These are phyloP conservation scores for Rhamphomyia laevipes DNA, from an alignment of 2,888 invertebrate genomes.

Conservation along the genomic window DNA sequence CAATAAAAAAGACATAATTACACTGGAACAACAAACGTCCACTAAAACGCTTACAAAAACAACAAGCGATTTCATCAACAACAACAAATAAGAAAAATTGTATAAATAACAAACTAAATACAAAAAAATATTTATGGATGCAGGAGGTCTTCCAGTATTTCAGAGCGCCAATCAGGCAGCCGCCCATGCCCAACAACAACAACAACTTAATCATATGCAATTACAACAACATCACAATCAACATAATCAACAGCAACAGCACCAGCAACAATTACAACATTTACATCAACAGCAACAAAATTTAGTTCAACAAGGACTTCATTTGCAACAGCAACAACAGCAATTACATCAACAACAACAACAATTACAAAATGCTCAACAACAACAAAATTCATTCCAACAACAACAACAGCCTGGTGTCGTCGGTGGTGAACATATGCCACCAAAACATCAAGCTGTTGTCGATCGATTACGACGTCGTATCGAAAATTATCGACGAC, in stretches of 20 bases:
- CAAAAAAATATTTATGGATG: conserved; percentile 38
- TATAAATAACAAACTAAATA: conserved; percentile 15
- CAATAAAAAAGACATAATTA: conserved; percentile 6
- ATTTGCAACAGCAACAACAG: conserved; percentile 19
- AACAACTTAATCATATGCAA: conserved; percentile 24
- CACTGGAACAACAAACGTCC: not conserved
- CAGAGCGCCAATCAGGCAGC: conserved; percentile 40
- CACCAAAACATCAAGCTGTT: conserved; percentile 72
- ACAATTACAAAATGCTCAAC: conserved; percentile 16
- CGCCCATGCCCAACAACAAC: conserved; percentile 31
- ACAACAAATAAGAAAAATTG: not conserved
- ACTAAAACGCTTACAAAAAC: no score
- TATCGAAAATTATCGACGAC: conserved; percentile 75
- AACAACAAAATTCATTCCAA: conserved; percentile 16
- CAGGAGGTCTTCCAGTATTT: conserved; percentile 39
- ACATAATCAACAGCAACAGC: conserved; percentile 42
- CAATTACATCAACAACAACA: conserved; percentile 19
- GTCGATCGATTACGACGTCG: conserved; percentile 76
- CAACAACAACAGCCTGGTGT: conserved; percentile 26
- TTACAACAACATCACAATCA: conserved; percentile 28
- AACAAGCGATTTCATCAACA: not conserved
- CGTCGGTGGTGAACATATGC: conserved; percentile 59
- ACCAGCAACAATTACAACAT: conserved; percentile 45
- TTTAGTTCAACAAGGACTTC: conserved; percentile 11
- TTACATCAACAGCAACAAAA: conserved; percentile 30